These are phyloP conservation scores for Glaucopsyche alexis DNA, from an alignment of 2,888 invertebrate genomes.

Conservation along the genomic window DNA sequence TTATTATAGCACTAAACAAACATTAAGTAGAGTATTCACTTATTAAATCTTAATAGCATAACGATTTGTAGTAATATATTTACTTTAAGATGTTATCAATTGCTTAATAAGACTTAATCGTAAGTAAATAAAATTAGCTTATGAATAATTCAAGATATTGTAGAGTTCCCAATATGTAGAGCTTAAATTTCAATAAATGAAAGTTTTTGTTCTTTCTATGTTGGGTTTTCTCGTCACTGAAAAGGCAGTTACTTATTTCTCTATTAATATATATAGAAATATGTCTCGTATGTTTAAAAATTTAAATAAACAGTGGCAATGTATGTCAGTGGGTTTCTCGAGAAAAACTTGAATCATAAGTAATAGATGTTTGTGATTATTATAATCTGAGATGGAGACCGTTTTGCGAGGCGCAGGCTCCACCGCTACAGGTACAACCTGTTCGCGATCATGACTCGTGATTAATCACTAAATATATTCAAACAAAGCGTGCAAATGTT, in stretches of 20 bases:
- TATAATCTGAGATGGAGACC: neutral
- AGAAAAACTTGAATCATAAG: constrained; percentile 4
- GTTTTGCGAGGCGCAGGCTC: constrained; percentile 4
- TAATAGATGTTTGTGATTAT: constrained; percentile 1
- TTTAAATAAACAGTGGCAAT: constrained; percentile 14
- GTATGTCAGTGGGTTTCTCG: constrained; percentile 16
- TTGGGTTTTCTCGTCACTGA: neutral
- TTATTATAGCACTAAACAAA: constrained; percentile 9
- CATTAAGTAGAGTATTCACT: neutral
- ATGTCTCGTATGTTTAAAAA: neutral
- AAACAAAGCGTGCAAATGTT: constrained; percentile 23
- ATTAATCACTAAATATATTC: constrained; percentile 18
- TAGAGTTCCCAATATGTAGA: neutral
- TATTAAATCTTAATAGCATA: neutral
- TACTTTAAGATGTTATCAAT: neutral
- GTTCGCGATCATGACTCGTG: neutral
- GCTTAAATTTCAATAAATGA: neutral
- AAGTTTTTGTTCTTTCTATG: neutral
- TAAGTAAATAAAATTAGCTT: constrained; percentile 12
- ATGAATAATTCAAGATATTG: neutral
- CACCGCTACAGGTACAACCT: constrained; percentile 17
- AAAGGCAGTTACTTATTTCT: neutral
- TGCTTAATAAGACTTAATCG: neutral
- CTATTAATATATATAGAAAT: neutral
- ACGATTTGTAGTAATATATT: neutral